A percentile compares a stretch with the other conserved stretches of the same genome.
phyloP scores from a whole-genome alignment of 1,140 invertebrate genomes.

The Aphidius gifuensis region DNA sequence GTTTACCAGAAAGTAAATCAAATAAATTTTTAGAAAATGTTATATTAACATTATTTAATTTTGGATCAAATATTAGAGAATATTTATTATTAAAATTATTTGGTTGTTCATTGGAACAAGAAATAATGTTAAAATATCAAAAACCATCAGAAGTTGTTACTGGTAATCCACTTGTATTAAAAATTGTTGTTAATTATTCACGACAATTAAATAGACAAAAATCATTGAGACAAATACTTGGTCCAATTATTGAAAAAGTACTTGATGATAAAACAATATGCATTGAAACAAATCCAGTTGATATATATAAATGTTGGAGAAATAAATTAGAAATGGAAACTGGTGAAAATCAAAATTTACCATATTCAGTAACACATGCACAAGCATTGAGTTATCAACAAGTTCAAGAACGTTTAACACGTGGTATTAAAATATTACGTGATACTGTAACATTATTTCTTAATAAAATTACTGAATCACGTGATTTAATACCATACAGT shows the following conservation, averaged over 20 bases:
- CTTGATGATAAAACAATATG: constrained; percentile 66
- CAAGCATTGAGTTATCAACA: constrained; percentile 70
- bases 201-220: constrained; percentile 68
- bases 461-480: constrained; percentile 63
- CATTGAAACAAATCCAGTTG: constrained; percentile 77
- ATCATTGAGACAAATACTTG: constrained; percentile 68
- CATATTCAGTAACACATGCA: constrained; percentile 68
- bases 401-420: constrained; percentile 63
- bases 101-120: constrained; percentile 70
- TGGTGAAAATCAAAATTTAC: constrained; percentile 67
- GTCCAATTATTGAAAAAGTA: constrained; percentile 69
- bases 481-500: constrained; percentile 72
- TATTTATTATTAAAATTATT: constrained; percentile 75
- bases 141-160: constrained; percentile 75
- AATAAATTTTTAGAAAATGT: constrained; percentile 77
- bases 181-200: constrained; percentile 75
- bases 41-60: constrained; percentile 76
- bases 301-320: constrained; percentile 79
- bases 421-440: constrained; percentile 63
- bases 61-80: constrained; percentile 74
- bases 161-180: constrained; percentile 72
- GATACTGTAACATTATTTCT: constrained; percentile 67
- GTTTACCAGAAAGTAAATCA: constrained; percentile 69
- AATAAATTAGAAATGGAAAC: constrained; percentile 75
- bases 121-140: constrained; percentile 73